phyloP scores from a whole-genome alignment of 92 coral and sea anemone species.

The Bergia puertoricense region DNA sequence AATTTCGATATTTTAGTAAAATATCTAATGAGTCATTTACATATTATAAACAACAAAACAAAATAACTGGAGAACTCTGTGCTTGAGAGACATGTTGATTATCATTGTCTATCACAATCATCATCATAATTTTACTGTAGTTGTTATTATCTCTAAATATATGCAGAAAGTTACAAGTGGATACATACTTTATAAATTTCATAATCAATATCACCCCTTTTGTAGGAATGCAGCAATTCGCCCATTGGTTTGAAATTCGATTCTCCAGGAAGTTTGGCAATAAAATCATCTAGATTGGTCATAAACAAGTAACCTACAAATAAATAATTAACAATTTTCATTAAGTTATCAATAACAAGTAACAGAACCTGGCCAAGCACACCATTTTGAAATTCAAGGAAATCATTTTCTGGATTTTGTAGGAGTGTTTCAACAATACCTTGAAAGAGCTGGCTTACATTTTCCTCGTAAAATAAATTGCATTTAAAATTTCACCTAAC shows the following conservation, averaged over 20 bases:
- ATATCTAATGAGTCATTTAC: no score
- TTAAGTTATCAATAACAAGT: not conserved
- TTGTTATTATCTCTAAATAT: not conserved
- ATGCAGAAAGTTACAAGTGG: not conserved
- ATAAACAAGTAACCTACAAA: conserved; percentile 51
- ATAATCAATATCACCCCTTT: conserved; percentile 61
- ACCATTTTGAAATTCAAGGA: no score
- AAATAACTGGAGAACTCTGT: not conserved
- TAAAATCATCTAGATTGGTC: conserved; percentile 87
- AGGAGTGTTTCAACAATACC: no score
- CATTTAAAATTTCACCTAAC: no score
- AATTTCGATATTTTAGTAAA: no score
- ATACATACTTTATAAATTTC: conserved; percentile 78
- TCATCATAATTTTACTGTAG: not conserved
- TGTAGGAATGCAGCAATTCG: conserved; percentile 76
- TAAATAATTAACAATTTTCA: not conserved
- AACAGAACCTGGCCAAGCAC: not conserved
- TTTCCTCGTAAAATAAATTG: no score
- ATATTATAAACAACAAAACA: no score
- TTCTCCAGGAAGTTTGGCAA: conserved; percentile 86
- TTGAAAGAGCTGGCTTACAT: no score
- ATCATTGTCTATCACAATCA: no score
- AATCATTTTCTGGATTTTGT: no score
- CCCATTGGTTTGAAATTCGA: conserved; percentile 93
- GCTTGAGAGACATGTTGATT: not conserved